These are phyloP conservation scores for Silurus meridionalis DNA, from an alignment of 2,113 vertebrate genomes.

Conservation along the genomic window DNA sequence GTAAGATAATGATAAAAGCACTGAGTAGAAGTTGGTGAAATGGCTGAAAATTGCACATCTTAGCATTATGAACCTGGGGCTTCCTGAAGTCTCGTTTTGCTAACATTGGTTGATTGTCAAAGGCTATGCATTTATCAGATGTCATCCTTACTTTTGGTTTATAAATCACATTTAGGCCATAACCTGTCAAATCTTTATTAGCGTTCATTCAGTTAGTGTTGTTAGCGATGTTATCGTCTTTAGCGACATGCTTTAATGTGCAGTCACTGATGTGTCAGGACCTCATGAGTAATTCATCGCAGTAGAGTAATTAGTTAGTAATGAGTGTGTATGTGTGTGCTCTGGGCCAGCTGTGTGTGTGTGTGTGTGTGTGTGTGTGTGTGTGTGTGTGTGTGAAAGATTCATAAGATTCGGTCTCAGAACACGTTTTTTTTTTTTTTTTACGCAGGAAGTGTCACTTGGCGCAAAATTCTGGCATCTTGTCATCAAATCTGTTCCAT, in stretches of 20 bases:
- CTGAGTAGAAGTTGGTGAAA: not conserved
- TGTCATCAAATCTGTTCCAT: slow-evolving; percentile 53
- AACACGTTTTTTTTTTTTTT: slow-evolving; percentile 3
- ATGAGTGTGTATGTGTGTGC: slow-evolving; percentile 23
- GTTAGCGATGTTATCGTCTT: not conserved
- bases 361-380: slow-evolving; percentile 20
- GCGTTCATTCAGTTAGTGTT: too few species aligned
- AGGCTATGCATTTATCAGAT: not conserved
- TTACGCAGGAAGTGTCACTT: slow-evolving; percentile 35
- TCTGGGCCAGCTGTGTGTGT: slow-evolving; percentile 24
- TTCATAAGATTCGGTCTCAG: slow-evolving; percentile 29
- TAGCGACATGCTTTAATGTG: not conserved
- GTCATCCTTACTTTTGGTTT: too few species aligned
- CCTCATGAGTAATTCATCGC: not conserved
- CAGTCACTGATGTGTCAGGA: not conserved
- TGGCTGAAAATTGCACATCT: not conserved
- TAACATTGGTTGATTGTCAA: not conserved
- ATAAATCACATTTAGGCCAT: too few species aligned
- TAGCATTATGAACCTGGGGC: not conserved
- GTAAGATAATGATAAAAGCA: not conserved
- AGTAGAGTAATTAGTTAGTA: slow-evolving; percentile 8
- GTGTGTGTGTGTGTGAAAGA: not conserved
- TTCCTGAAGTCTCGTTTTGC: not conserved
- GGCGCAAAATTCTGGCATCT: slow-evolving; percentile 33
- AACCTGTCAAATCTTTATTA: too few species aligned